These are phyloP conservation scores for Erebia aethiops DNA, from an alignment of 2,888 invertebrate genomes.

Conservation along the genomic window DNA sequence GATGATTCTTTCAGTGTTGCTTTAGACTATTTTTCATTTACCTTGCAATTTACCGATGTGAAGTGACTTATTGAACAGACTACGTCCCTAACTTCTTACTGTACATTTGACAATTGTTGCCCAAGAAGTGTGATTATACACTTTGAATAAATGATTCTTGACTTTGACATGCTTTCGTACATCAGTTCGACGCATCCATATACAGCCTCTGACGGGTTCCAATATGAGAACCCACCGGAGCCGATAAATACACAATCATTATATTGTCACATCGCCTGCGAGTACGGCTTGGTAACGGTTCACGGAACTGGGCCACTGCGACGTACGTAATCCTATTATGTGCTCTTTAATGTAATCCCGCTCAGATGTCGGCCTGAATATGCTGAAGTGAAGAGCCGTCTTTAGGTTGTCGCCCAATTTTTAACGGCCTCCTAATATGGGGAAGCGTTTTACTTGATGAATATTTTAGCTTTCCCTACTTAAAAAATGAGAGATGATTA, in stretches of 20 bases:
- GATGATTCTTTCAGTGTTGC: no score
- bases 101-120: no score
- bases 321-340: slow-evolving; percentile 78
- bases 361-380: slow-evolving; percentile 58
- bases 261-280: slow-evolving; percentile 70
- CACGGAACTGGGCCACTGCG: slow-evolving; percentile 71
- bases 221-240: slow-evolving; percentile 53
- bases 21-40: no score
- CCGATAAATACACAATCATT: slow-evolving; percentile 72
- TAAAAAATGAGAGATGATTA: no score
- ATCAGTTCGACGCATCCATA: slow-evolving; percentile 57
- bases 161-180: slow-evolving; percentile 36
- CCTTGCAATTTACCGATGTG: no score
- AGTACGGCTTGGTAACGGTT: slow-evolving; percentile 72
- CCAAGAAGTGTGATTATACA: no score
- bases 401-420: slow-evolving; percentile 24
- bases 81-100: no score
- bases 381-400: slow-evolving; percentile 41
- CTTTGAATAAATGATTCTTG: no score
- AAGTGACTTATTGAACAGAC: no score
- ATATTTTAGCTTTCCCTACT: no score
- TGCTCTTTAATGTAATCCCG: slow-evolving; percentile 76
- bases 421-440: slow-evolving; percentile 10
- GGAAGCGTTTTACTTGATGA: no score
- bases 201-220: slow-evolving; percentile 55